Evolutionary conservation across 2,113 vertebrate species (phyloP), one percentile per base, ranked within the genome.

Genomic region (Rhinolophus sinicus): DNA sequence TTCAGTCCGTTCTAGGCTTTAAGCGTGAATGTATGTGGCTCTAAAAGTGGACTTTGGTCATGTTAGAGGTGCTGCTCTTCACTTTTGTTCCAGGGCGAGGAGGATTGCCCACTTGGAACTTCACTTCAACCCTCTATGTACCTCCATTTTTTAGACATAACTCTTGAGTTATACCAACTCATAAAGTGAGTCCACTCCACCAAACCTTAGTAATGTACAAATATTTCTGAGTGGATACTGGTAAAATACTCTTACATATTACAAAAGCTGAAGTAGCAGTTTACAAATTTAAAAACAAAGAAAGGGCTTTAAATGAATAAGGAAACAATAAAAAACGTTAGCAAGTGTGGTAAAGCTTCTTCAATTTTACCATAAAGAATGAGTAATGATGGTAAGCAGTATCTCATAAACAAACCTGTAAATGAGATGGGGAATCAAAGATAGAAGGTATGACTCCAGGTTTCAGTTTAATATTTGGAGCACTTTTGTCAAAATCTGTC

Each of bases 401-500:
- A 89, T 75, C 44, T 93, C 33, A 84, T 72, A 54, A 81, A 97
- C 98, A 93, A 92, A 98, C 97, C 97, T 98, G 93, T 47, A 95
- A 85, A 38, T 90, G 97, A 94, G 76, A 85, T 8, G 97, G 80
- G 44, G 85, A 96, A 69, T 98, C 98, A 96, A 98, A 98, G 88
- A 98, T 58, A 82, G 98, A 98, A 52, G 97, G 97, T 81, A 98
- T 22, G 24, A 97, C 97, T 97, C 98, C 98, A 73, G 97, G 96
- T 88, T 97, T 98, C 64, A 98, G 62, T 84, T 97, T 98, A 94
- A 97, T 97, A 76, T 98, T 98, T 81, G 97, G 98, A 88, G 97
- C 33, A 73, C 95, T 98, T 97, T 94, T 97, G 84, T 98, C 97
- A 94, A 98, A 98, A 93, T 98, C 97, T 82, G 98, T 96, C 65